phyloP scores from a whole-genome alignment of 30 jellyfish, hydroid and myxozoan genomes.

The Sanderia malayensis region DNA sequence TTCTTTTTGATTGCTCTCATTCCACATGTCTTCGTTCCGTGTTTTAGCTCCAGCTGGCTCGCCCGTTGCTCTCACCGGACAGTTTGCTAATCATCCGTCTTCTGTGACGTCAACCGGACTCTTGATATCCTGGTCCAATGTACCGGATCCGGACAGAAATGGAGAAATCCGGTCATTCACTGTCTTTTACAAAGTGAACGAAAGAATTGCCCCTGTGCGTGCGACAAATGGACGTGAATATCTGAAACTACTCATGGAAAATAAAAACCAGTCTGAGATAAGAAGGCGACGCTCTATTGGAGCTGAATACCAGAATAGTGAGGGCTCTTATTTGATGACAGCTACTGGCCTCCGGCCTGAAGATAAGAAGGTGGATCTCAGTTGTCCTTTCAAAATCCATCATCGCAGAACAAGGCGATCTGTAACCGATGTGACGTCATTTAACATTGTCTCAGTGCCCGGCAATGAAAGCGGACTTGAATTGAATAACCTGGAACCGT shows the following conservation, averaged over 20 bases:
- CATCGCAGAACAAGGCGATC: constrained; percentile 37
- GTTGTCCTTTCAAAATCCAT: background rate
- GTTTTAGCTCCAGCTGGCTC: constrained; percentile 48
- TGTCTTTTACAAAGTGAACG: constrained; percentile 31
- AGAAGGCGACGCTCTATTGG: constrained; percentile 25
- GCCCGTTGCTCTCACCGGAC: constrained; percentile 32
- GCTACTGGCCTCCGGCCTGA: background rate
- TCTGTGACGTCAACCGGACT: constrained; percentile 42
- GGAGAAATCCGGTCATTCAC: constrained; percentile 25
- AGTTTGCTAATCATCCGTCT: no score
- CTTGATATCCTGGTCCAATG: constrained; percentile 42
- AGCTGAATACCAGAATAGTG: background rate
- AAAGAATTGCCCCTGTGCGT: constrained; percentile 41
- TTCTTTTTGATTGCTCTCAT: no score
- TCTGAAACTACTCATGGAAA: background rate
- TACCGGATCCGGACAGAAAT: constrained; percentile 39
- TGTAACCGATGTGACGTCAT: constrained; percentile 14
- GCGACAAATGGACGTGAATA: constrained; percentile 36
- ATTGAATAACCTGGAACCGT: constrained; percentile 34
- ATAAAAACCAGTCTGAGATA: background rate
- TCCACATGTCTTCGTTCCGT: no score
- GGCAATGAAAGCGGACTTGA: constrained; percentile 23
- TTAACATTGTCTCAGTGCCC: constrained; percentile 2
- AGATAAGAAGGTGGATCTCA: background rate
- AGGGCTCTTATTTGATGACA: background rate